Evolutionary conservation across 2,797 vertebrate genomes (phyloP), one percentile per base, ranked within the genome.

Genomic region (Dipus sagitta): DNA sequence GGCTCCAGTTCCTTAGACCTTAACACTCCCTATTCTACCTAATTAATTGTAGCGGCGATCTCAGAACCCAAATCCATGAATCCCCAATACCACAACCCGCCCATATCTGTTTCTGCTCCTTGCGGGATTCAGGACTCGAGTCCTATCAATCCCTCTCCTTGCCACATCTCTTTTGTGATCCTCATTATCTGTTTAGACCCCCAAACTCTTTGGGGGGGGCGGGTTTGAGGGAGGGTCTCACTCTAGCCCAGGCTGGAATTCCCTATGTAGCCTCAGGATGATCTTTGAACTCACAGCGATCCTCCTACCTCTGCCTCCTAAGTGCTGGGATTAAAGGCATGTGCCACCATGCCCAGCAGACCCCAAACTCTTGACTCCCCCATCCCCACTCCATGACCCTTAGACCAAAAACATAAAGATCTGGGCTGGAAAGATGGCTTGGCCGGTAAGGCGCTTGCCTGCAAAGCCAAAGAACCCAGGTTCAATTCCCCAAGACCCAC

Each of bases 101-200:
- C 42, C 68, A 42, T 74, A 75, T 87, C 47, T 90, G 10, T 80
- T 54, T 26, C 62, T 85, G 74, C 76, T 96, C 32, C 92, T 85
- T 42, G 26, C 12, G 6, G 28, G 28, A 75, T 54, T 23, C 30
- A 76, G 60, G 68, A 81, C 26, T 18, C 64, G 47, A 77, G 13
- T 75, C 54, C 60, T 32, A 70, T 47, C 74, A 72, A 26, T 42
- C 32, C 52, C 38, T 88, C 24, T 79, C 28, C 20, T 42, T 83
- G 82, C 60, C 47, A 72, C 58, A 24, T 64, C 17, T 67, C 62
- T 82, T 72, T 47, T 71, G n/a, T 72, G 64, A 23, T 95, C 71
- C 26, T 76, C 32, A 86, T 86, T 88, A 72, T 72, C 83, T 91
- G 30, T 82, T 83, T 71, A 93, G 54, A 47, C 62, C 64, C 64